Percentiles rank a stretch among this genome's conserved stretches.
phyloP scores from a whole-genome alignment of 2,888 invertebrate species.

The Mythimna impura region DNA sequence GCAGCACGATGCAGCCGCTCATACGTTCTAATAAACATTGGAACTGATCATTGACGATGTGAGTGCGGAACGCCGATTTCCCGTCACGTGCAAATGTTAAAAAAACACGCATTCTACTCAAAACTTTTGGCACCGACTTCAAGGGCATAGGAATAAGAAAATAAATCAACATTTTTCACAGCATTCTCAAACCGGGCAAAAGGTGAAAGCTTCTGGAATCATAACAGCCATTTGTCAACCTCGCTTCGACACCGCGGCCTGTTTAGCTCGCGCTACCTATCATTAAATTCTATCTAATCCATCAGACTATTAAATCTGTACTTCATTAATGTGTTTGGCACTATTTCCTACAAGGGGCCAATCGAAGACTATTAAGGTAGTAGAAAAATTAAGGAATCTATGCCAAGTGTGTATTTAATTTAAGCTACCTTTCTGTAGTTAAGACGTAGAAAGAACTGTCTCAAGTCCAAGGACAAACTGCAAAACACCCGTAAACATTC shows the following conservation, averaged over 20 bases:
- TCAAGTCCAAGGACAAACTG: slow-evolving; percentile 29
- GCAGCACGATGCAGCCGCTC: slow-evolving; percentile 24
- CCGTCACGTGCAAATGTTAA: slow-evolving; percentile 8
- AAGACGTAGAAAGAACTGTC: slow-evolving; percentile 23
- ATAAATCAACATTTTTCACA: slow-evolving; percentile 44
- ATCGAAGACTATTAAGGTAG: slow-evolving; percentile 1
- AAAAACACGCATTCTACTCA: slow-evolving; percentile 24
- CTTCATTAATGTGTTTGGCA: slow-evolving; percentile 9
- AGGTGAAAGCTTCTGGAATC: slow-evolving; percentile 47
- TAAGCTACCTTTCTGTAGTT: neutral
- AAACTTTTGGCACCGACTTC: slow-evolving; percentile 44
- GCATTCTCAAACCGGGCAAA: slow-evolving; percentile 28
- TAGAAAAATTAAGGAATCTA: slow-evolving; percentile 26
- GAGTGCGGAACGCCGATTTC: neutral
- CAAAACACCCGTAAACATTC: slow-evolving; percentile 18
- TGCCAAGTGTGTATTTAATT: slow-evolving; percentile 21
- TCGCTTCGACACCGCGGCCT: neutral
- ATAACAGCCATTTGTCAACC: slow-evolving; percentile 23
- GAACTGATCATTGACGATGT: neutral
- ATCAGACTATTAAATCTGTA: slow-evolving; percentile 1
- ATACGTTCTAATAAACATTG: neutral
- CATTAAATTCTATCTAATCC: neutral
- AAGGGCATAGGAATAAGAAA: slow-evolving; percentile 45
- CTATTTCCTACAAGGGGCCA: neutral
- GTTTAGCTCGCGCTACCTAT: slow-evolving; percentile 2